These are phyloP conservation scores for Cheilosia grossa DNA, from an alignment of 2,888 invertebrate genomes.

Conservation along the genomic window DNA sequence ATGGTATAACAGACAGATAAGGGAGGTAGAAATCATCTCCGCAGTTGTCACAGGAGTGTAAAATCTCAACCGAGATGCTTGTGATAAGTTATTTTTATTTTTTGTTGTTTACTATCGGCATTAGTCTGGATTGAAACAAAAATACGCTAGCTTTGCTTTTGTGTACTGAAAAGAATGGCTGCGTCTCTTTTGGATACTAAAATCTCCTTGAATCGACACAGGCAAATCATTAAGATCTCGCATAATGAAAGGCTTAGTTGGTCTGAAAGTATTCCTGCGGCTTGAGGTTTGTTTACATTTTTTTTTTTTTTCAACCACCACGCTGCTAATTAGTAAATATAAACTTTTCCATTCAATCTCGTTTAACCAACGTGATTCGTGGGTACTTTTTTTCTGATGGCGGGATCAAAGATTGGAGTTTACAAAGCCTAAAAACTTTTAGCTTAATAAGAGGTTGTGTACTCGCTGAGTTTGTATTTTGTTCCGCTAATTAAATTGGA, in stretches of 20 bases:
- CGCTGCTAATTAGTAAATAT: constrained; percentile 67
- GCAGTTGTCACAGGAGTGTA: constrained; percentile 45
- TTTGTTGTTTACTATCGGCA: not conserved
- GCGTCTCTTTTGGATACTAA: no score
- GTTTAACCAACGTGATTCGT: constrained; percentile 49
- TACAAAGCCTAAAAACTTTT: constrained; percentile 44
- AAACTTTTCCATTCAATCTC: constrained; percentile 61
- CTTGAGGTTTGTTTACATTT: constrained; percentile 25
- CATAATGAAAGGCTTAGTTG: constrained; percentile 50
- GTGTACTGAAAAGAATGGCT: no score
- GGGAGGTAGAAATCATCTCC: constrained; percentile 36
- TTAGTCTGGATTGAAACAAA: no score
- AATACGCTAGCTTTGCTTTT: no score
- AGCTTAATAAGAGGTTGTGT: constrained; percentile 47
- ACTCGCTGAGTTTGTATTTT: constrained; percentile 1
- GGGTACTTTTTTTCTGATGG: constrained; percentile 3
- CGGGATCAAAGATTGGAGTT: constrained; percentile 14
- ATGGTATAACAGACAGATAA: constrained; percentile 47
- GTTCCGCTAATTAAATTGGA: constrained; percentile 46
- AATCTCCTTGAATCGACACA: constrained; percentile 17
- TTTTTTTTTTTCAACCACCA: constrained; percentile 15
- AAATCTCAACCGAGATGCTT: no score
- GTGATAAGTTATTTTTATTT: not conserved
- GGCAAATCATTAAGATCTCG: constrained; percentile 33
- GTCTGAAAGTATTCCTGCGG: constrained; percentile 62